Conservation (phyloP, 2,113 vertebrate species). For the Ranitomeya imitator region DNA sequence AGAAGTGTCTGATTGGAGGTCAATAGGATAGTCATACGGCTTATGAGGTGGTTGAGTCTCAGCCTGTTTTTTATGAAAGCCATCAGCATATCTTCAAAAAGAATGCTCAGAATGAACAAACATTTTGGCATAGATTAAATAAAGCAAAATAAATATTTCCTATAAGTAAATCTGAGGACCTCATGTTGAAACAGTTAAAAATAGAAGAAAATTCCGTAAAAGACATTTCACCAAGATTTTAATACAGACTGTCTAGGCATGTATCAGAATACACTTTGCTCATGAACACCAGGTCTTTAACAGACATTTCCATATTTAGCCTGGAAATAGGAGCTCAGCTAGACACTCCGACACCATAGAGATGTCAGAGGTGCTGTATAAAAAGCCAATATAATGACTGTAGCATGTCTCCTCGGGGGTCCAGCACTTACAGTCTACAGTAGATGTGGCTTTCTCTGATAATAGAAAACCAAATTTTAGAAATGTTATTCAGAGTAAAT, state of each 20-base stretch:
- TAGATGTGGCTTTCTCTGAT: not conserved
- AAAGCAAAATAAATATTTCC: not conserved
- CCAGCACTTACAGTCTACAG: not conserved
- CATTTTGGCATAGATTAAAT: no score
- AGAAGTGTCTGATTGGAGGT: no score
- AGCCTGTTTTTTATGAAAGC: no score
- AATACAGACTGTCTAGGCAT: constrained; percentile 2
- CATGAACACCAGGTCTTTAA: constrained; percentile 27
- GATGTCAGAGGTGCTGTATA: constrained; percentile 16
- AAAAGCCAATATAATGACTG: constrained; percentile 39
- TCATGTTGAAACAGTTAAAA: not conserved
- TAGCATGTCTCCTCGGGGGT: constrained; percentile 27
- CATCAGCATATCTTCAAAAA: no score
- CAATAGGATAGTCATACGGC: no score
- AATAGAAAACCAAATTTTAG: constrained; percentile 4
- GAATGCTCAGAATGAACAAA: no score
- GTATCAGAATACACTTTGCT: not conserved
- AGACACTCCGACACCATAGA: constrained; percentile 21
- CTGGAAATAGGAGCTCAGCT: constrained; percentile 3
- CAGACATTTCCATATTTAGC: constrained; percentile 18
- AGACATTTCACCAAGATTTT: not conserved
- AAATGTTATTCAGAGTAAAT: constrained; percentile 8
- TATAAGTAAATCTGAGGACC: not conserved
- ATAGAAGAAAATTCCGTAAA: not conserved
- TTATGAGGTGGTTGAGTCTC: no score